Evolutionary conservation across 2,888 invertebrate species (phyloP).

Genomic region (Limenitis arthemis): DNA sequence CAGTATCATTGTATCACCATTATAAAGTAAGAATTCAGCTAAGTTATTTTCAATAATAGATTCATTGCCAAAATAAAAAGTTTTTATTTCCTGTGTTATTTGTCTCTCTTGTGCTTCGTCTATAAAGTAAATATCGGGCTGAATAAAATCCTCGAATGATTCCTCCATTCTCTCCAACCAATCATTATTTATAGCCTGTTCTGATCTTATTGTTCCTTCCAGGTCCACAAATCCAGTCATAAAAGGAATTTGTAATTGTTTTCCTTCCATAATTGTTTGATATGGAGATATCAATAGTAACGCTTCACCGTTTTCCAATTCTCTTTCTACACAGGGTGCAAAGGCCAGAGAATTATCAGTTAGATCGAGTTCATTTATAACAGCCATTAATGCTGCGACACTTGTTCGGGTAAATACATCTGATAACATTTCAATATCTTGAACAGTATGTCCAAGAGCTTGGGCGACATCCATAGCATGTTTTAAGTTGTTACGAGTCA

Average conservation of each 20-base stretch:
- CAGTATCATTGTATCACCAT: constrained; percentile 56
- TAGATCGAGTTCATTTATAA: constrained; percentile 51
- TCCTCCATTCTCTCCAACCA: constrained; percentile 52
- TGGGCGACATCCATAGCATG: constrained; percentile 50
- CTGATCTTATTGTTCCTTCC: constrained; percentile 54
- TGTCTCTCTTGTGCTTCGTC: constrained; percentile 31
- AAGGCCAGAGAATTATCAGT: constrained; percentile 56
- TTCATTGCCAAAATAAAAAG: constrained; percentile 41
- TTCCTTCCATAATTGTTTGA: constrained; percentile 36
- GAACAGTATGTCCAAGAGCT: constrained; percentile 47
- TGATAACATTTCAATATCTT: constrained; percentile 40
- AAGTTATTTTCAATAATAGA: constrained; percentile 31
- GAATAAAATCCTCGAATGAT: constrained; percentile 47
- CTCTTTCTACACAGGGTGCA: constrained; percentile 56
- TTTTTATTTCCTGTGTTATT: constrained; percentile 36
- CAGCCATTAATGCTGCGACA: constrained; percentile 48
- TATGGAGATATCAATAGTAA: constrained; percentile 48
- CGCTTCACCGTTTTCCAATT: constrained; percentile 34
- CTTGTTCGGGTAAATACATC: constrained; percentile 44
- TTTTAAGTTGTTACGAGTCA: constrained; percentile 49
- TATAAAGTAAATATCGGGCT: constrained; percentile 47
- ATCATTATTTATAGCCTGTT: constrained; percentile 38
- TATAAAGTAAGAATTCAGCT: constrained; percentile 42
- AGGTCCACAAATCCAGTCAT: constrained; percentile 55
- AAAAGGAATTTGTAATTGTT: constrained; percentile 46